phyloP scores from a whole-genome alignment of 2,797 vertebrate species.

The Coregonus suidteri region DNA sequence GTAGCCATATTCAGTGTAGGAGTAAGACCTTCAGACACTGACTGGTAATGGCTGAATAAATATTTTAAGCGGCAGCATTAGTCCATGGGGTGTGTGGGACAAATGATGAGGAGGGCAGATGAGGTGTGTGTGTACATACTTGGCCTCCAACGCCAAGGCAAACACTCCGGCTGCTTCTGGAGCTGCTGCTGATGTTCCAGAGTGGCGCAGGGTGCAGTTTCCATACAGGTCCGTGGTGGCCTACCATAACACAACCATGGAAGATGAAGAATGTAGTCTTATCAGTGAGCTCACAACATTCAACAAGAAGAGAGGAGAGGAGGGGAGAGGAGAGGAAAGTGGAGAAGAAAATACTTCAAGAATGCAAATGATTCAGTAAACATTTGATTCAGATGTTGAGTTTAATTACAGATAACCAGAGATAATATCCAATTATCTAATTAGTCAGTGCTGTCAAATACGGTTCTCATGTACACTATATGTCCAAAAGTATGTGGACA shows the following conservation, averaged over 20 bases:
- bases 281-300: too few relatives aligned
- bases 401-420: slow-evolving; percentile 69
- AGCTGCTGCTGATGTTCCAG: slow-evolving; percentile 96
- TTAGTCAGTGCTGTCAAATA: slow-evolving; percentile 46
- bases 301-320: neutral
- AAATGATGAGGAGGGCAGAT: slow-evolving; percentile 9
- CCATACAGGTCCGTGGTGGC: slow-evolving; percentile 99
- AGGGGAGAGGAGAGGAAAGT: neutral
- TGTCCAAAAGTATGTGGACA: too few relatives aligned
- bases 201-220: slow-evolving; percentile 97
- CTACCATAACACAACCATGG: slow-evolving; percentile 72
- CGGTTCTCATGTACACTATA: neutral
- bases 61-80: slow-evolving; percentile 17
- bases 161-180: slow-evolving; percentile 98
- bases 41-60: slow-evolving; percentile 19
- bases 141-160: slow-evolving; percentile 94
- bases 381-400: slow-evolving; percentile 44
- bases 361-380: slow-evolving; percentile 36
- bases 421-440: slow-evolving; percentile 68
- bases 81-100: neutral
- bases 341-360: neutral
- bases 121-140: slow-evolving; percentile 79
- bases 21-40: neutral
- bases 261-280: neutral
- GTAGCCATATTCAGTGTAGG: neutral